A percentile compares a stretch with the other conserved stretches of the same genome.
phyloP scores from a whole-genome alignment of 2,888 invertebrate genomes.

The Ramazzottius varieornatus region DNA sequence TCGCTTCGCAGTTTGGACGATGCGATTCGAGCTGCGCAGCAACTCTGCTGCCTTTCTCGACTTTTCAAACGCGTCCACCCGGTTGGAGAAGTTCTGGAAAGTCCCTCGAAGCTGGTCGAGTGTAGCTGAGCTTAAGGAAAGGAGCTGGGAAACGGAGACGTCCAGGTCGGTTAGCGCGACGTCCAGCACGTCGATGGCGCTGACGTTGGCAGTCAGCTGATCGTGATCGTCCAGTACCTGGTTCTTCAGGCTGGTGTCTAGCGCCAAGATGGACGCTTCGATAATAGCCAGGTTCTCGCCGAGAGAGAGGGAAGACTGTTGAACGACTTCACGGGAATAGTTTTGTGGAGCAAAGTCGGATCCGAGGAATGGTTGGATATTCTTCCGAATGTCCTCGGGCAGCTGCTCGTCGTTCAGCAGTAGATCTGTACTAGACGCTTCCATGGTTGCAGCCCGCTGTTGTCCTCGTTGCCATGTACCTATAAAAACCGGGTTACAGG shows the following conservation, averaged over 20 bases:
- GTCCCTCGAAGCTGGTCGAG: background rate
- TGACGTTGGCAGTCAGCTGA: background rate
- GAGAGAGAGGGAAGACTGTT: background rate
- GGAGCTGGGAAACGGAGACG: background rate
- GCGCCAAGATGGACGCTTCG: background rate
- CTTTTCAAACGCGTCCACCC: background rate
- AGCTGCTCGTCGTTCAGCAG: background rate
- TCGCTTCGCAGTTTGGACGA: background rate
- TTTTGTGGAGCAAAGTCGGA: background rate
- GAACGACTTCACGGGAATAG: background rate
- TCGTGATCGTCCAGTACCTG: conserved; percentile 2
- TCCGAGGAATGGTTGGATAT: background rate
- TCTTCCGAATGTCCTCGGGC: background rate
- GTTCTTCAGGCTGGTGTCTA: background rate
- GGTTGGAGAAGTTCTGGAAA: background rate
- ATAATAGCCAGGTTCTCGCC: background rate
- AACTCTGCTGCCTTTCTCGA: background rate
- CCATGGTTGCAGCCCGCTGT: no score
- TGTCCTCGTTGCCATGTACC: no score
- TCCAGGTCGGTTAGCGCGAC: background rate
- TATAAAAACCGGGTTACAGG: no score
- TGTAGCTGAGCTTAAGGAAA: background rate
- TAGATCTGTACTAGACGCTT: no score
- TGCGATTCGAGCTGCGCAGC: background rate
- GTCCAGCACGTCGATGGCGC: background rate